Base-by-base conservation (phyloP, 2,888 invertebrate species). In the Scotopteryx bipunctaria region DNA sequence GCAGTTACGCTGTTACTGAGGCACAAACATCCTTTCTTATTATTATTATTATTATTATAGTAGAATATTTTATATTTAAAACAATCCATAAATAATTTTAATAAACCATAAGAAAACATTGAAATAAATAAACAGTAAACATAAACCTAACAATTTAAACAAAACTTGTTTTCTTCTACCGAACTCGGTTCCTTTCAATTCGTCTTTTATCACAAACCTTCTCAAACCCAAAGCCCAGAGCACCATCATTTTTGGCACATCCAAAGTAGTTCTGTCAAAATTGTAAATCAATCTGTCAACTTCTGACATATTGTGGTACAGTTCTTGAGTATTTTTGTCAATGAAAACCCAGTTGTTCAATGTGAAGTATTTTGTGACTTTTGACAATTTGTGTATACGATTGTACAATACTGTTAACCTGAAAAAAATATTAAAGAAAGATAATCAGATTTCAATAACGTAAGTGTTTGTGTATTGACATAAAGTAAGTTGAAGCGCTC, bases 131-230 rank as follows among this genome's bases (percentile, higher is more conserved):
- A 45, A 2, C 5, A 51, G 37, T 3, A 48, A 11, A 1, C 44
- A 5, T n/a, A 52, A 5, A 5, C 32, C 13, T 8, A 48, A 2
- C 3, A 64, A 43, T 45, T 53, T 59, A 1, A 67, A 59, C 15
- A 57, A 32, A 0, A 33, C 19, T 8, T 66, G 61, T 29, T 69
- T 71, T 31, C 49, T 72, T 0, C 2, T 2, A 0, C 54, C 68
- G 0, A 45, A 45, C 0, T 21, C 19, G 0, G 66, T 53, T 3
- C 55, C 59, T 33, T 58, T 64, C 2, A 74, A 44, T 0, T 64
- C 71, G 11, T 76, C 76, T 57, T 71, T 73, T 0, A 72, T 0
- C 0, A 74, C 55, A 19, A 61, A 74, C 19, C 64, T 70, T 4
- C 76, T 59, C 0, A 75, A 0, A 0, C 76, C 76, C 0, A 75